Percentiles rank a stretch among this genome's conserved stretches.
Evolutionary conservation across 1,140 invertebrate genomes (phyloP).

Genomic region (Drosophila melanica): DNA sequence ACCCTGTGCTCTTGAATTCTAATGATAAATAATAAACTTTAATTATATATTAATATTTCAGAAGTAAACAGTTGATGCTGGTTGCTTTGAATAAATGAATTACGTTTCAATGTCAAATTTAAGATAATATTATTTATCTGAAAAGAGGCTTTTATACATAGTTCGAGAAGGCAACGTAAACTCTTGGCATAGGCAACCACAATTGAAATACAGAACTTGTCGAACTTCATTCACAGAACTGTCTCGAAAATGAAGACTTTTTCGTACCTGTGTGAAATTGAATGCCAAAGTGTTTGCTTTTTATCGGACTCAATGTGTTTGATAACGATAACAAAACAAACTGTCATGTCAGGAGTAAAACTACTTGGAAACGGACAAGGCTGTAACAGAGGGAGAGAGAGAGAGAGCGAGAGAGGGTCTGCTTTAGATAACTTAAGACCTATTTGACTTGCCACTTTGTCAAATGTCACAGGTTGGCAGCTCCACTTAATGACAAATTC

Average conservation of each 20-base stretch:
- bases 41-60: too few species aligned
- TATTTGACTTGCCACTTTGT: conserved; percentile 28
- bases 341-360: conserved; percentile 28
- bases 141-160: too few species aligned
- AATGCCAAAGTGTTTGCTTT: conserved; percentile 24
- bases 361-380: background rate
- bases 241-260: background rate
- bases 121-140: too few species aligned
- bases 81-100: too few species aligned
- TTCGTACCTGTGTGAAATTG: conserved; percentile 8
- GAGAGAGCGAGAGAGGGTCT: too few species aligned
- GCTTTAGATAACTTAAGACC: conserved; percentile 2
- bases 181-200: background rate
- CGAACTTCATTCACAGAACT: background rate
- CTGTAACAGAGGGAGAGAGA: background rate
- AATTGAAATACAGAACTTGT: background rate
- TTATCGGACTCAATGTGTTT: conserved; percentile 19
- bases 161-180: background rate
- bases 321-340: conserved; percentile 42
- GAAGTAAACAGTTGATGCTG: too few species aligned
- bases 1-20: too few species aligned
- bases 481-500: conserved; percentile 28
- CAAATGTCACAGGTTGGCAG: conserved; percentile 34
- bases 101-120: too few species aligned
- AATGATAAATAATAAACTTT: too few species aligned